Conservation (phyloP, 2,888 invertebrate species). For the Drosophila yooni region DNA sequence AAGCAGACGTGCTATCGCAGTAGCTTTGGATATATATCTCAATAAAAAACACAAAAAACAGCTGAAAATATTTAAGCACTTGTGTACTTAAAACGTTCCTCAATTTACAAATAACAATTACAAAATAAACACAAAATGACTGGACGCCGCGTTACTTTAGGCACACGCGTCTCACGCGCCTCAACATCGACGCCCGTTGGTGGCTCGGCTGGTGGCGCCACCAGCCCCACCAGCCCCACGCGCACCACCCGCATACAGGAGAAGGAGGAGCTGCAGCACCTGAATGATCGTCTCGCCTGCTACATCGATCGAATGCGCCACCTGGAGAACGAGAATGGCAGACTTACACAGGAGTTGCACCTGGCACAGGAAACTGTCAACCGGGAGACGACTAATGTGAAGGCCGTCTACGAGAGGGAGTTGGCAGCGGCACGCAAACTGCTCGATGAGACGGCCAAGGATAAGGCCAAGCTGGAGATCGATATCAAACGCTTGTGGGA, state of each 20-base stretch:
- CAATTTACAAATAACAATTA: conserved; percentile 13
- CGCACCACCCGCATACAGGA: conserved; percentile 95
- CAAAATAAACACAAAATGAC: conserved; percentile 68
- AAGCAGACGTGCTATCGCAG: conserved; percentile 64
- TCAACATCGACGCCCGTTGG: conserved; percentile 81
- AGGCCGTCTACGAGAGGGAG: conserved; percentile 96
- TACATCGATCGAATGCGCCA: conserved; percentile 98
- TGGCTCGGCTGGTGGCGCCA: conserved; percentile 71
- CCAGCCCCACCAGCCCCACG: conserved; percentile 93
- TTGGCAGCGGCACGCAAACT: conserved; percentile 95
- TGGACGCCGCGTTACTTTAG: conserved; percentile 81
- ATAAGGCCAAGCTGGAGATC: conserved; percentile 97
- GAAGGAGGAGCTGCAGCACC: conserved; percentile 95
- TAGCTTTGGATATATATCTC: conserved; percentile 3
- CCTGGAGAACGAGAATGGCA: conserved; percentile 95
- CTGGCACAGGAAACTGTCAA: conserved; percentile 93
- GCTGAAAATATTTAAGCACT: neutral
- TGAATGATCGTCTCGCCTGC: conserved; percentile 97
- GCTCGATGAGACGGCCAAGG: conserved; percentile 96
- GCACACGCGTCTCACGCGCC: conserved; percentile 81
- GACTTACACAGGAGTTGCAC: conserved; percentile 92
- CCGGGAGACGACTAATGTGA: conserved; percentile 95
- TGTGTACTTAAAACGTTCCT: conserved; percentile 55
- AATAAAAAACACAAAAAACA: conserved; percentile 4
- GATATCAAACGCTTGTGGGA: conserved; percentile 95